Percentiles rank a stretch among this genome's conserved stretches.
phyloP scores from a whole-genome alignment of 2,797 vertebrate genomes.

The Cheirogaleus major region DNA sequence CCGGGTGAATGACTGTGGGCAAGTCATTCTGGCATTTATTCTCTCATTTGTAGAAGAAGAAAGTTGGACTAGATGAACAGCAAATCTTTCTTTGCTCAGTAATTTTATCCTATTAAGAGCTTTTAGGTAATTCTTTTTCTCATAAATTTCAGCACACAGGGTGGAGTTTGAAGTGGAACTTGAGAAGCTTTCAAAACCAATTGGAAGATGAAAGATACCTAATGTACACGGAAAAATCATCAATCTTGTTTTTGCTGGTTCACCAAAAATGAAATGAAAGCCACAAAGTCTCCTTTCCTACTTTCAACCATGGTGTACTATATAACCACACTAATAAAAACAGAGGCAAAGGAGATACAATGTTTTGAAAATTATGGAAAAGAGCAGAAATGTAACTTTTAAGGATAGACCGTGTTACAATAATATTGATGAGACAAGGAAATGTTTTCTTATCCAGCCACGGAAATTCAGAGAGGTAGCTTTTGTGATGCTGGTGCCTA shows the following conservation, averaged over 20 bases:
- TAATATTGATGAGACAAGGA: constrained; percentile 55
- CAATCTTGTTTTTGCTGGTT: constrained; percentile 59
- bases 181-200: constrained; percentile 54
- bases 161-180: constrained; percentile 11
- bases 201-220: constrained; percentile 44
- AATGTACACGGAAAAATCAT: constrained; percentile 55
- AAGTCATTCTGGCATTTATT: background rate
- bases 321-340: constrained; percentile 39
- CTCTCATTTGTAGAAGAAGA: constrained; percentile 30
- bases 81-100: background rate
- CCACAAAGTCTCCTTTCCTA: background rate
- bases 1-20: background rate
- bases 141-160: background rate
- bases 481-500: background rate
- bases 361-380: constrained; percentile 27
- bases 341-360: constrained; percentile 15
- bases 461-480: constrained; percentile 40
- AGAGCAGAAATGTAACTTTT: constrained; percentile 24
- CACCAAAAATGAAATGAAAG: constrained; percentile 53
- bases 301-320: background rate
- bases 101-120: constrained; percentile 28
- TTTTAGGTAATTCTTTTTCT: constrained; percentile 55
- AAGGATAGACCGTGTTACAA: constrained; percentile 31
- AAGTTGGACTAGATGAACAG: background rate
- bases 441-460: constrained; percentile 38